Evolutionary conservation across 2,113 vertebrate genomes (phyloP), one percentile per base, ranked within the genome.

Genomic region (Syngnathus typhle): DNA sequence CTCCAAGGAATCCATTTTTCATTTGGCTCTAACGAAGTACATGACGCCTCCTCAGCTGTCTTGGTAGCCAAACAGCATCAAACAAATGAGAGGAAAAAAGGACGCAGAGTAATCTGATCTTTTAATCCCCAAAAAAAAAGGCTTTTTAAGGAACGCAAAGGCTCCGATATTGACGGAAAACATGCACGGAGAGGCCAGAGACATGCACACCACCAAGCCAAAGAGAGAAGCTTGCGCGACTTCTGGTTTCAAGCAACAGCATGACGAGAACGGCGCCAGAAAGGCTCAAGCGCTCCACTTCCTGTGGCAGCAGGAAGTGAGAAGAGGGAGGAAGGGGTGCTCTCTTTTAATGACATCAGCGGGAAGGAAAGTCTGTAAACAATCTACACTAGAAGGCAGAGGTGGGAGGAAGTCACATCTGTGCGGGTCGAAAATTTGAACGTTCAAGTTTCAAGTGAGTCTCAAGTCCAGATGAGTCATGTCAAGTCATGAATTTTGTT

Each of bases 351-450:
- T 87, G 87, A 85, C 87, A 85, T 88, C 84, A 80, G 75, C 21
- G 68, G 81, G 74, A 85, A 82, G 79, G 75, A 82, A 79, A 85
- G 81, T 78, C 75, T 91, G 89, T 90, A 91, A 91, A 91, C 89
- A 91, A 79, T 82, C 87, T 89, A 90, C 87, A 88, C 87, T 81
- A 88, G 88, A 91, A 43, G 55, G 55, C 55, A 58, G 55, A 58
- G 55, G 55, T 58, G 55, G 55, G 55, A 32, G 55, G 55, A 58
- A 58, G 55, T 58, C 55, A 58, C 27, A 6, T 58, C 15, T 36
- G 27, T 27, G 21, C 54, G 7, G 5, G 13, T 56, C 54, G 1
- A 7, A 52, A 10, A 19, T 51, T n/a, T 19, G 7, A 19, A n/a
- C 49, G 11, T 51, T 51, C 18, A 19, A 51, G 49, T 51, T n/a